A percentile compares a stretch with the other conserved stretches of the same genome.
phyloP scores from a whole-genome alignment of 2,888 invertebrate genomes.

The Eumacrocentrus americanus region DNA sequence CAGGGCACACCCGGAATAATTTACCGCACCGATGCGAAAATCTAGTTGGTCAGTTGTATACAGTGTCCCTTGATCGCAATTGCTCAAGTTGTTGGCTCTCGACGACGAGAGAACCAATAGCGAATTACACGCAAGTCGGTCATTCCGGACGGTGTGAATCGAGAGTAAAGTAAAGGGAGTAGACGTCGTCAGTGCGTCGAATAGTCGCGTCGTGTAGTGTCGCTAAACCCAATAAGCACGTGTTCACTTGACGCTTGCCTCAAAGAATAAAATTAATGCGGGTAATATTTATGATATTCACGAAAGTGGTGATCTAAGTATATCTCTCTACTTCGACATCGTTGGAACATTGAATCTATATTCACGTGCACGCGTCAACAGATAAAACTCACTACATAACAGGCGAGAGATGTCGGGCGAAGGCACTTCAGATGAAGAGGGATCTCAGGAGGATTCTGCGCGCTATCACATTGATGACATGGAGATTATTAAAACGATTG shows the following conservation, averaged over 20 bases:
- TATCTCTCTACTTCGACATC: conserved; percentile 27
- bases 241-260: conserved; percentile 10
- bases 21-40: neutral
- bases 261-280: conserved; percentile 18
- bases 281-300: conserved; percentile 33
- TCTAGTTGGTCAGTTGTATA: neutral
- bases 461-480: conserved; percentile 76
- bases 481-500: conserved; percentile 86
- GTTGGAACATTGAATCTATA: conserved; percentile 48
- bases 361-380: conserved; percentile 39
- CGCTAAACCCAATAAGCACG: neutral
- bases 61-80: neutral
- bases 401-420: conserved; percentile 43
- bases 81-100: neutral
- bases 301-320: conserved; percentile 34
- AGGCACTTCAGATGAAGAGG: conserved; percentile 53
- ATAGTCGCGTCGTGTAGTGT: neutral
- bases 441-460: conserved; percentile 52
- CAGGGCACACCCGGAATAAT: neutral
- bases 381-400: conserved; percentile 41
- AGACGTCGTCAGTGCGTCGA: neutral
- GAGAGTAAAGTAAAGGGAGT: conserved; percentile 11
- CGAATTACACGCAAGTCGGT: neutral
- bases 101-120: neutral
- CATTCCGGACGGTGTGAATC: neutral